Evolutionary conservation across 2,888 invertebrate species (phyloP).

Genomic region (Anticlea derivata): DNA sequence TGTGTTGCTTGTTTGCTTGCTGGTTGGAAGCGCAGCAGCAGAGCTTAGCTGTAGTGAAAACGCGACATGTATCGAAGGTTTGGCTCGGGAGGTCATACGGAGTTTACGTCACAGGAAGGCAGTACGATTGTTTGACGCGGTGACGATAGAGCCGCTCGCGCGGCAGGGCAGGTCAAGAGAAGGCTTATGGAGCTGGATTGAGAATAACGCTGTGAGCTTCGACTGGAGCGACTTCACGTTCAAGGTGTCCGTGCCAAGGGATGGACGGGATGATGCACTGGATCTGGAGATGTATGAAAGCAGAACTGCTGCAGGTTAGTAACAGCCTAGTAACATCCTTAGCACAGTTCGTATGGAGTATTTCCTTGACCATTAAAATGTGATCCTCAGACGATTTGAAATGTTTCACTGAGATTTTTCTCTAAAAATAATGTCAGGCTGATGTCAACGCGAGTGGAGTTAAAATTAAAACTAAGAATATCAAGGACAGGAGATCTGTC

Average conservation of each 20-base stretch:
- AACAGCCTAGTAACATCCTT: too few species aligned
- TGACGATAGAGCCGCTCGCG: slow-evolving; percentile 81
- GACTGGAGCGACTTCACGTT: slow-evolving; percentile 82
- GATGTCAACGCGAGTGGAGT: too few species aligned
- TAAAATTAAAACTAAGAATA: too few species aligned
- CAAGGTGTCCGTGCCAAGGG: slow-evolving; percentile 73
- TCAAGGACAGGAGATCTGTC: too few species aligned
- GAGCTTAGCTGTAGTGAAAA: slow-evolving; percentile 84
- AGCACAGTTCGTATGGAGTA: too few species aligned
- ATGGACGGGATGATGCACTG: slow-evolving; percentile 70
- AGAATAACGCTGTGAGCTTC: slow-evolving; percentile 79
- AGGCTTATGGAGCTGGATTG: slow-evolving; percentile 72
- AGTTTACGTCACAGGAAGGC: slow-evolving; percentile 80
- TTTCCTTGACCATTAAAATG: too few species aligned
- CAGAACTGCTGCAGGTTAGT: slow-evolving; percentile 74
- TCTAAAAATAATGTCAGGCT: too few species aligned
- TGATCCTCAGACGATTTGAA: too few species aligned
- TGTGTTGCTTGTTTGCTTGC: slow-evolving; percentile 61
- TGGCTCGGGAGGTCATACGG: slow-evolving; percentile 77
- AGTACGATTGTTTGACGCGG: slow-evolving; percentile 78
- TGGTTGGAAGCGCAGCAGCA: slow-evolving; percentile 60
- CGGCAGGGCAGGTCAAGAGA: slow-evolving; percentile 67
- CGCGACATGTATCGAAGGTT: slow-evolving; percentile 82
- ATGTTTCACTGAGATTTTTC: too few species aligned
- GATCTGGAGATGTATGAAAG: slow-evolving; percentile 74